Evolutionary conservation across 2,797 vertebrate genomes (phyloP).

Genomic region (Sternotherus odoratus): DNA sequence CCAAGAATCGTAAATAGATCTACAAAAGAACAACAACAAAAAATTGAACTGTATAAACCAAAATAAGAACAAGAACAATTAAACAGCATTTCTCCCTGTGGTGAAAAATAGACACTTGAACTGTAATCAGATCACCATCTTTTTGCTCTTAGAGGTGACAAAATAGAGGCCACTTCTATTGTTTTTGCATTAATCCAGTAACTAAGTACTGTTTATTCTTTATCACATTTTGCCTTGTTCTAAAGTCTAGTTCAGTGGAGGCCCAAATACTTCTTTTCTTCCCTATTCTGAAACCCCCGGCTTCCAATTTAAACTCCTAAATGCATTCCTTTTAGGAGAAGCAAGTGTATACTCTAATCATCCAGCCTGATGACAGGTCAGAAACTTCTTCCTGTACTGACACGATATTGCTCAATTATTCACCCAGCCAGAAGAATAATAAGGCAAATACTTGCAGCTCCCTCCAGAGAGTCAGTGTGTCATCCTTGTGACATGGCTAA

Average conservation of each 20-base stretch:
- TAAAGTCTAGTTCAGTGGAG: neutral
- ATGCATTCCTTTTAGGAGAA: neutral
- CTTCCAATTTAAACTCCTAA: neutral
- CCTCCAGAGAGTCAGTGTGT: constrained; percentile 33
- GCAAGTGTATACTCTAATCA: neutral
- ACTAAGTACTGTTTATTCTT: neutral
- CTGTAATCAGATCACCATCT: neutral
- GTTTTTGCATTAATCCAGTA: neutral
- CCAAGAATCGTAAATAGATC: constrained; percentile 98
- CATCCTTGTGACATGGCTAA: neutral
- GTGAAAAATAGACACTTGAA: neutral
- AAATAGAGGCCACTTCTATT: neutral
- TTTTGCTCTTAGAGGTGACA: neutral
- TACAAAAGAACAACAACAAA: constrained; percentile 69
- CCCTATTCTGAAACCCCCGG: neutral
- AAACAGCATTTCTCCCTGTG: neutral
- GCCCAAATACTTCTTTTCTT: neutral
- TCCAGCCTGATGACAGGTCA: neutral
- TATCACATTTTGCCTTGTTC: neutral
- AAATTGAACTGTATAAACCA: neutral
- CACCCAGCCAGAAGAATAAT: constrained; percentile 45
- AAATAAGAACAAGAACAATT: neutral
- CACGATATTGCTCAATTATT: constrained; percentile 22
- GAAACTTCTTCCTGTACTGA: constrained; percentile 16
- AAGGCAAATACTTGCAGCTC: constrained; percentile 42